Evolutionary conservation across 2,888 invertebrate species (phyloP).

Genomic region (Pristionchus maxplancki): DNA sequence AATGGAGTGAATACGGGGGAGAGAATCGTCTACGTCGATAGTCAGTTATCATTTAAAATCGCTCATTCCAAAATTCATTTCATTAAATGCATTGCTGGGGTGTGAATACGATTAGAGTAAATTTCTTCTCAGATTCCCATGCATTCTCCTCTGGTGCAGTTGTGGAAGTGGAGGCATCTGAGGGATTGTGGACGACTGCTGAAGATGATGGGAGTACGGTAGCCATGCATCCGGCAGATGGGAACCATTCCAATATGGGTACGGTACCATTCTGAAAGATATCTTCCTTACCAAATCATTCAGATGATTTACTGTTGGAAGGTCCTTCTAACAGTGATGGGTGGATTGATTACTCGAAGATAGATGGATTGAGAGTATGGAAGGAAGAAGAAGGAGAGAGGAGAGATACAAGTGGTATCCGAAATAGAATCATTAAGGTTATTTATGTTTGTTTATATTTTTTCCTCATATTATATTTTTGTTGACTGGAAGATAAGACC

Average conservation of each 20-base stretch:
- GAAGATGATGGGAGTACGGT: neutral
- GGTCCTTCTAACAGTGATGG: neutral
- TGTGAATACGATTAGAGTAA: no score
- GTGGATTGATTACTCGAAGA: conserved; percentile 6
- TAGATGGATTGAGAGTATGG: neutral
- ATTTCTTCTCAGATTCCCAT: neutral
- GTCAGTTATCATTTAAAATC: neutral
- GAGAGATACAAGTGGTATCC: neutral
- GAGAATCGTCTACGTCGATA: conserved; percentile 40
- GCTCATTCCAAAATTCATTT: neutral
- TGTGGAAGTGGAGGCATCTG: conserved; percentile 30
- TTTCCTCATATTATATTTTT: neutral
- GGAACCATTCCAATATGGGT: conserved; percentile 1
- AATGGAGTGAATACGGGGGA: neutral
- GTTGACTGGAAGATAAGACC: neutral
- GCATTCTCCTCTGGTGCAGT: conserved; percentile 11
- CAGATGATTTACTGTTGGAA: neutral
- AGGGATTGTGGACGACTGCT: conserved; percentile 1
- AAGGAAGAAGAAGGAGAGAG: neutral
- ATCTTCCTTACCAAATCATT: neutral
- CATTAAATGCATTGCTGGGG: no score
- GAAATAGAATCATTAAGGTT: neutral
- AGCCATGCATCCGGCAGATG: neutral
- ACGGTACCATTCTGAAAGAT: neutral
- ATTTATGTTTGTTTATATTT: no score